Evolutionary conservation across 2,113 vertebrate species (phyloP).

Genomic region (Bucco capensis): DNA sequence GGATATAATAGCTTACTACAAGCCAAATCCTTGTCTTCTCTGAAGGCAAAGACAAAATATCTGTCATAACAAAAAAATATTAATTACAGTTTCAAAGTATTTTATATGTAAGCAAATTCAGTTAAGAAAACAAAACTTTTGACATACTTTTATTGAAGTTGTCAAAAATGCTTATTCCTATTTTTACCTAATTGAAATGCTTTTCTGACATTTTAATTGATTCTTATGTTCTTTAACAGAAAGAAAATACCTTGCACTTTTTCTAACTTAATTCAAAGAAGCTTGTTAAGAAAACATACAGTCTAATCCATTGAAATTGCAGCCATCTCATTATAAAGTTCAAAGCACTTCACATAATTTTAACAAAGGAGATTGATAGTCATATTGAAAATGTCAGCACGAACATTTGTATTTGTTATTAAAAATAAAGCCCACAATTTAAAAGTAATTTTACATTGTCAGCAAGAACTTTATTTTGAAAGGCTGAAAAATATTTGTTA

Average conservation of each 20-base stretch:
- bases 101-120: not conserved
- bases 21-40: not conserved
- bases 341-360: slow-evolving; percentile 12
- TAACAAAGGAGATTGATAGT: not conserved
- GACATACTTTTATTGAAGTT: not conserved
- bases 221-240: not conserved
- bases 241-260: not conserved
- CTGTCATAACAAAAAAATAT: not conserved
- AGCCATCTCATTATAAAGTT: slow-evolving; percentile 14
- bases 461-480: not conserved
- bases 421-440: not conserved
- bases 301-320: not conserved
- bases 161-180: not conserved
- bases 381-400: slow-evolving; percentile 31
- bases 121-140: not conserved
- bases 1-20: not conserved
- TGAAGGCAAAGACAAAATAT: not conserved
- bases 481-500: not conserved
- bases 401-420: not conserved
- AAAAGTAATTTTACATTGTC: not conserved
- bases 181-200: not conserved
- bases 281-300: not conserved
- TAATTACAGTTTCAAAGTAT: not conserved
- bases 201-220: not conserved
- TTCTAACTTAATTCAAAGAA: not conserved